Conservation (phyloP, 2,113 vertebrate species). For the Oncorhynchus keta region DNA sequence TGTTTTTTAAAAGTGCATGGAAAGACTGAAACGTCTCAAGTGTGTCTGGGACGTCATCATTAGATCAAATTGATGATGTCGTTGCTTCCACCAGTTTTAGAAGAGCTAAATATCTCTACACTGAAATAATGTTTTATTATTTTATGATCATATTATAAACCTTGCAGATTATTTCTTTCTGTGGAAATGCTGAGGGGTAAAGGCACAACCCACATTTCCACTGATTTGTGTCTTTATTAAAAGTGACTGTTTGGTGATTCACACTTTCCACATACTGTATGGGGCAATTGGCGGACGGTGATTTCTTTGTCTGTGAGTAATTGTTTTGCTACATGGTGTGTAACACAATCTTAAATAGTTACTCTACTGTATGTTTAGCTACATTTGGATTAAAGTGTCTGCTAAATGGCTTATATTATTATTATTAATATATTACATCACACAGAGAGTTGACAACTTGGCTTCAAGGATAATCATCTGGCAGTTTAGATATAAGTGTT, state of each 20-base stretch:
- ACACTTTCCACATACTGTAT: slow-evolving; percentile 69
- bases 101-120: slow-evolving; percentile 36
- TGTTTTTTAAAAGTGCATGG: background rate
- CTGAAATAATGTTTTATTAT: slow-evolving; percentile 36
- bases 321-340: slow-evolving; percentile 24
- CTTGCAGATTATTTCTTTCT: slow-evolving; percentile 48
- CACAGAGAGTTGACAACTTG: slow-evolving; percentile 6
- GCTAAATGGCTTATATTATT: too few species aligned
- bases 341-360: slow-evolving; percentile 25
- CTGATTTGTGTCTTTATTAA: slow-evolving; percentile 46
- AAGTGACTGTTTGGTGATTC: slow-evolving; percentile 59
- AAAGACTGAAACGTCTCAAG: background rate
- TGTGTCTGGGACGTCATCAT: slow-evolving; percentile 10
- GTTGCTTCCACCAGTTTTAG: background rate
- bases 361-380: background rate
- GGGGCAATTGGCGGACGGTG: slow-evolving; percentile 43
- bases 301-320: slow-evolving; percentile 47
- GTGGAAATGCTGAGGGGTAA: slow-evolving; percentile 72
- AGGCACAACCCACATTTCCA: slow-evolving; percentile 68
- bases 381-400: too few species aligned
- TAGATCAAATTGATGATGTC: background rate
- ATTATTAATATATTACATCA: background rate
- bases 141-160: slow-evolving; percentile 45
- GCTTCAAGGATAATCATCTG: slow-evolving; percentile 17
- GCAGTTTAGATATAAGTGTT: background rate